Evolutionary conservation across 2,888 invertebrate species (phyloP), one percentile per base, ranked within the genome.

Genomic region (Lasioglossum lativentre): DNA sequence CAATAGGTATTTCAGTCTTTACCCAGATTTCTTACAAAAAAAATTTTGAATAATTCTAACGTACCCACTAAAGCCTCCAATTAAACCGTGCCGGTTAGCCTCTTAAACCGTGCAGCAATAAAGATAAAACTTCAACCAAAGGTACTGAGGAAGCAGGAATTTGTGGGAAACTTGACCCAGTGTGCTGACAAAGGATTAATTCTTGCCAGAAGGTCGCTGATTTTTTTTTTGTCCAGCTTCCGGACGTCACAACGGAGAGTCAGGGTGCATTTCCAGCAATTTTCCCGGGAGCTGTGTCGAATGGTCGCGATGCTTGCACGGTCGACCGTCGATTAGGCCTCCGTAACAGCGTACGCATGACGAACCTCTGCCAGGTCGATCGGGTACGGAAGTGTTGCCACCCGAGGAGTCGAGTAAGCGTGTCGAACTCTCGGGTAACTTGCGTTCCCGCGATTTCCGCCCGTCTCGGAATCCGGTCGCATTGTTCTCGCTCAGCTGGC

Each of bases 401-500:
- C 68, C 78, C 19, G n/a, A 14, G 12, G 16, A 27, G 82, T 68
- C 76, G 74, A 27, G 59, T 14, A 16, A 85, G 79, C 80, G 90
- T 85, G 77, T 56, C 86, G 71, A 83, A 75, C 76, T 34, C 71
- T 30, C 71, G 82, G 23, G 40, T 47, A 66, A 8, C 34, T 23
- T 66, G 30, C 34, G 66, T 30, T 78, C 82, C 78, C 78, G 76
- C 80, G 79, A 83, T 80, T 91, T 88, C 86, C 86, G 77, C 63
- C 6, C 27, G 79, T 73, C 80, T 72, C 68, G 59, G 84, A 78
- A 71, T 78, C 74, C 38, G 74, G 16, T 16, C 63, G 82, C 83
- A 90, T 91, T 90, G 91, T 90, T 90, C 90, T 78, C 52, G 68
- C 38, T 23, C 68, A 16, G 66, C 30, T 10, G 90, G 88, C 92